Evolutionary conservation across 2,888 invertebrate species (phyloP).

Genomic region (Cephus rjabovi): DNA sequence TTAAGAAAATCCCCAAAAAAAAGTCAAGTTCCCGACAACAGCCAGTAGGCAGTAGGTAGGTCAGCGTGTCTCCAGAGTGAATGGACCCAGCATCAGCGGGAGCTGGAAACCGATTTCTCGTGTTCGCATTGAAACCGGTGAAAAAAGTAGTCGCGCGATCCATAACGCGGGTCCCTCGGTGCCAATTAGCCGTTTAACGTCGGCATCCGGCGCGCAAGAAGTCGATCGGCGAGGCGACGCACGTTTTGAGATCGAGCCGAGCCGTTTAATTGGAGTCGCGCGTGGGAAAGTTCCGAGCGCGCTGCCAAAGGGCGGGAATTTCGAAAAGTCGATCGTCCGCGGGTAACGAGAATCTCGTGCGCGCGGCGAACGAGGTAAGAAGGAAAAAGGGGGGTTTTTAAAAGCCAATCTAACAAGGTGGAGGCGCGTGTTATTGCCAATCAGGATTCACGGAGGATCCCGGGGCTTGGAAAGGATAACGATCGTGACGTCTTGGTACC

Average conservation of each 20-base stretch:
- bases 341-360: not conserved
- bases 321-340: not conserved
- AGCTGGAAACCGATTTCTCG: not conserved
- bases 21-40: not conserved
- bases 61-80: not conserved
- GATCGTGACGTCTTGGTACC: not conserved
- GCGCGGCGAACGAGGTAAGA: not conserved
- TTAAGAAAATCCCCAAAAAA: not conserved
- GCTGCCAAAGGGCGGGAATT: not conserved
- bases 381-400: not conserved
- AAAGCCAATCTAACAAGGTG: not conserved
- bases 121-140: not conserved
- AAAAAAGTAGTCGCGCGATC: not conserved
- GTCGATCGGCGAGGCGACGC: constrained; percentile 1
- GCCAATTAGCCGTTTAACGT: not conserved
- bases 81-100: not conserved
- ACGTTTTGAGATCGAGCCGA: not conserved
- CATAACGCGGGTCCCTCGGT: not conserved
- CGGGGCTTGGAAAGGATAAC: not conserved
- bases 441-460: not conserved
- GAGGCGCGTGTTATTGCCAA: not conserved
- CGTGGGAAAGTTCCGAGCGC: not conserved
- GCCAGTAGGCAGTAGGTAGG: not conserved
- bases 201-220: not conserved
- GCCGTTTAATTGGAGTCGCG: not conserved